phyloP scores from a whole-genome alignment of 2,888 invertebrate species.

The Ennomos quercinarius region DNA sequence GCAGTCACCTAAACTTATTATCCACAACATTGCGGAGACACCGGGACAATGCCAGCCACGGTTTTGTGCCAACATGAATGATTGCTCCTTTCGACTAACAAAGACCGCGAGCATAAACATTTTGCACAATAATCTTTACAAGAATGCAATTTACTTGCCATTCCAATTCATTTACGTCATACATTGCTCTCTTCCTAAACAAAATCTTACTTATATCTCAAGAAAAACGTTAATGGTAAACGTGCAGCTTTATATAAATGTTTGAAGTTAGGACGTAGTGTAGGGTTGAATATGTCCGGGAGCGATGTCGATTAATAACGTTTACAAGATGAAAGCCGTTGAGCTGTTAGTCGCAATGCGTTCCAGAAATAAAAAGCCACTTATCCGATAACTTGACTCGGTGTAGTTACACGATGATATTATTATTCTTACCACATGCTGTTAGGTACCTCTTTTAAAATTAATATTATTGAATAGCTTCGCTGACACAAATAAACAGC shows the following conservation, averaged over 20 bases:
- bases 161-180: constrained; percentile 17
- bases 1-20: constrained; percentile 64
- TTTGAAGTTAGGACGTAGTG: constrained; percentile 44
- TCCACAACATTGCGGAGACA: constrained; percentile 51
- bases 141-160: constrained; percentile 20
- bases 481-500: constrained; percentile 18
- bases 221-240: constrained; percentile 46
- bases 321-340: constrained; percentile 84
- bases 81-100: constrained; percentile 74
- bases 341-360: constrained; percentile 67
- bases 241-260: constrained; percentile 31
- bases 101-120: constrained; percentile 74
- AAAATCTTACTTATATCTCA: not conserved
- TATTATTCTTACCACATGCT: constrained; percentile 53
- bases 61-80: constrained; percentile 78
- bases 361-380: constrained; percentile 79
- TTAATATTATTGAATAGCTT: constrained; percentile 15
- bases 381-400: constrained; percentile 77
- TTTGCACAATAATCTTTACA: constrained; percentile 63
- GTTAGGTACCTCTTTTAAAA: constrained; percentile 17
- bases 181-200: constrained; percentile 40
- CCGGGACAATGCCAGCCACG: constrained; percentile 70
- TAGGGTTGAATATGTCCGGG: constrained; percentile 67
- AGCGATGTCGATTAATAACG: constrained; percentile 82
- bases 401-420: constrained; percentile 59